phyloP scores from a whole-genome alignment of 2,113 vertebrate species.

The Gallinago media region DNA sequence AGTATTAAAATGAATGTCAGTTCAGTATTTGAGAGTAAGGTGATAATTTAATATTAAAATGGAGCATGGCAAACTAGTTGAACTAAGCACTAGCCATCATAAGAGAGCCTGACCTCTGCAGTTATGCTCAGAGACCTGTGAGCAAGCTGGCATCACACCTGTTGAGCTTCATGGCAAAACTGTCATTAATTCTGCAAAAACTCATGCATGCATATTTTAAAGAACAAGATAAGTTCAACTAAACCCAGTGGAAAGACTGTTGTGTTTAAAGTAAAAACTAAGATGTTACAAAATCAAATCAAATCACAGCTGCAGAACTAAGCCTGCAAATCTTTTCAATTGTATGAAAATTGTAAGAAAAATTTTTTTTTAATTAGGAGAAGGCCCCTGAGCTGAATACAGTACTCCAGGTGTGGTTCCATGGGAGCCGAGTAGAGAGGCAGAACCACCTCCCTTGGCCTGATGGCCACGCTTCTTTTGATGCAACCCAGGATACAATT shows the following conservation, averaged over 20 bases:
- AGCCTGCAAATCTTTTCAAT: background rate
- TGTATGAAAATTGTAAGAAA: background rate
- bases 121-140: background rate
- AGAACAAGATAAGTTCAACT: background rate
- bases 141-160: background rate
- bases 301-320: background rate
- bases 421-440: background rate
- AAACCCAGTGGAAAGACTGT: background rate
- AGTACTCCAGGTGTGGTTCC: background rate
- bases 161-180: background rate
- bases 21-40: background rate
- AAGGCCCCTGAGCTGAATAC: background rate
- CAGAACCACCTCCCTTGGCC: background rate
- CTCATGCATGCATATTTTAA: background rate
- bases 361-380: background rate
- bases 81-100: background rate
- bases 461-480: background rate
- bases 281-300: background rate
- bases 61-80: background rate
- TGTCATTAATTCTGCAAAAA: background rate
- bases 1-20: background rate
- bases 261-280: background rate
- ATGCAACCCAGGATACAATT: fast-evolving
- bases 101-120: background rate
- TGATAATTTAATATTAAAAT: background rate